A percentile compares a stretch with the other conserved stretches of the same genome.
phyloP scores from a whole-genome alignment of 2,888 invertebrate genomes.

The Trichopoda pennipes region DNA sequence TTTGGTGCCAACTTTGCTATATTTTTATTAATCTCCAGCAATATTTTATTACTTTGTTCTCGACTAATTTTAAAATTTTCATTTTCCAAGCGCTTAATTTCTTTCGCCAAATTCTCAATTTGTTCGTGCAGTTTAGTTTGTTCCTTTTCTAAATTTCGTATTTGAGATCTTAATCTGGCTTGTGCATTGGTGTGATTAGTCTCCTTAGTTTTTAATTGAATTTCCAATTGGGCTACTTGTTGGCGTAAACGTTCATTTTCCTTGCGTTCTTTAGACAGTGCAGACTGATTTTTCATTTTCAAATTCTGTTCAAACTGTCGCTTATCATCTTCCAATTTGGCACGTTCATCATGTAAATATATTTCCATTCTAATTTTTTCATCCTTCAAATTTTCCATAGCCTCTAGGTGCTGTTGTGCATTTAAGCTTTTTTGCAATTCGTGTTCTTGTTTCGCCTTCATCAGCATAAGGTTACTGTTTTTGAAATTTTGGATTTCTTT shows the following conservation, averaged over 20 bases:
- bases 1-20: conserved; percentile 81
- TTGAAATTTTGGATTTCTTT: conserved; percentile 84
- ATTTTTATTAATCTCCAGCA: conserved; percentile 88
- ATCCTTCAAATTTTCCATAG: conserved; percentile 84
- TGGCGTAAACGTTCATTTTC: conserved; percentile 85
- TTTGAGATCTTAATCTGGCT: conserved; percentile 87
- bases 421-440: conserved; percentile 85
- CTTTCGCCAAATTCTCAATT: conserved; percentile 85
- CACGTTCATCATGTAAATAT: conserved; percentile 86
- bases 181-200: conserved; percentile 87
- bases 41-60: conserved; percentile 86
- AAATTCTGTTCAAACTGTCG: conserved; percentile 85
- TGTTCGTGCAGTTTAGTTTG: conserved; percentile 85
- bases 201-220: conserved; percentile 87
- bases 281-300: conserved; percentile 85
- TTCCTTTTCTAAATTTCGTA: conserved; percentile 87
- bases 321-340: conserved; percentile 86
- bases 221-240: conserved; percentile 85
- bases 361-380: conserved; percentile 85
- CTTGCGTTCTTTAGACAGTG: conserved; percentile 86
- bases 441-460: conserved; percentile 83
- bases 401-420: conserved; percentile 83
- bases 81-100: conserved; percentile 85
- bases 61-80: conserved; percentile 83
- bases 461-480: conserved; percentile 82